Conservation (phyloP, 2,888 invertebrate species). For the Drosophila imparisetae region DNA sequence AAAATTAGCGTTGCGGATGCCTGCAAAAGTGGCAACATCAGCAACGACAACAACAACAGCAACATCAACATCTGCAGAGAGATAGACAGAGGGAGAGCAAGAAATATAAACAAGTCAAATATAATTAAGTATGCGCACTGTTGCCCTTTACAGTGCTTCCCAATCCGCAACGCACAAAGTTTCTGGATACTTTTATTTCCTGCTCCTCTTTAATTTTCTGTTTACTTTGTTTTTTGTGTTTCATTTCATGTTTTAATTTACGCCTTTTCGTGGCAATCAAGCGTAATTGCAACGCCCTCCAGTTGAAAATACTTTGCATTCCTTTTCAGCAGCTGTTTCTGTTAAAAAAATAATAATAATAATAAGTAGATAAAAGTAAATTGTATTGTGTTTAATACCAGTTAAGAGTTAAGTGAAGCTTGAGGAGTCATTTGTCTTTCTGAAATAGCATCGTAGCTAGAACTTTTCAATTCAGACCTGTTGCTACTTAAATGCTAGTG, state of each 20-base stretch:
- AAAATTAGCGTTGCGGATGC: conserved; percentile 40
- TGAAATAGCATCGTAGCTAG: conserved; percentile 4
- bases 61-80: not conserved
- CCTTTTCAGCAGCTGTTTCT: conserved; percentile 19
- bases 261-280: conserved; percentile 67
- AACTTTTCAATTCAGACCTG: conserved; percentile 53
- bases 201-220: conserved; percentile 14
- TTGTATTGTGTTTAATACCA: not conserved
- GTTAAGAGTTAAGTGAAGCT: not conserved
- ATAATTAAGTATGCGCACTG: conserved; percentile 79
- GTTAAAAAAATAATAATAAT: conserved; percentile 1
- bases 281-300: conserved; percentile 57
- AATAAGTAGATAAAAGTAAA: not conserved
- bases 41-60: conserved; percentile 8
- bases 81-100: not conserved
- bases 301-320: conserved; percentile 21
- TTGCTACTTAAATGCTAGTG: conserved; percentile 59
- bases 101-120: conserved; percentile 69
- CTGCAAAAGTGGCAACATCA: conserved; percentile 33
- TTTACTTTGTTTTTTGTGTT: conserved; percentile 26
- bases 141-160: conserved; percentile 57
- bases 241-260: conserved; percentile 67
- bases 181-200: conserved; percentile 51
- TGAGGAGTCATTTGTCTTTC: not conserved
- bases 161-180: conserved; percentile 48